Base-by-base conservation (phyloP, 1,140 invertebrate species). In the Drosophila fuyamai region DNA sequence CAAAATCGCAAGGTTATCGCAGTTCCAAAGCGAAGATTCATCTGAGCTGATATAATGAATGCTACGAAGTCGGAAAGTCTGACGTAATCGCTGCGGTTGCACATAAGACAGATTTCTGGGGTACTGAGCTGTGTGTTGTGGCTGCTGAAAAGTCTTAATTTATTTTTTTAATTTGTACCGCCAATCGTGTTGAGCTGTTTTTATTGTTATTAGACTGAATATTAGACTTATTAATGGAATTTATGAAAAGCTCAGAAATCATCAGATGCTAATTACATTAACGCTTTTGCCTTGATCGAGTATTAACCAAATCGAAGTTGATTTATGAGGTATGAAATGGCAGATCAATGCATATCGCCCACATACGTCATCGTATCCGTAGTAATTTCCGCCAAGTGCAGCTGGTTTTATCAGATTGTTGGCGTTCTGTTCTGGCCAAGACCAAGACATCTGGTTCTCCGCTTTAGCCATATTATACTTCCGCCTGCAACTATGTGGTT, bases 341-440 rank as follows among this genome's bases (percentile, higher is more conserved):
- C 9, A 14, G 10, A 32, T 36, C 40, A n/a, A 55, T 66, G 35
- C 44, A 71, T 10, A 29, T 61, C 73, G 72, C 73, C 73, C 47
- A 76, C 73, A 71, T 51, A 38, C 27, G 27, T 40, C 40, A 46
- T 44, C 47, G 32, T n/a, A 50, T 66, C 57, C 43, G 50, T 32
- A 35, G 18, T 55, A 32, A 57, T 62, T 54, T 53, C 50, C 56
- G 70, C 27, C 73, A 75, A 76, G 38, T 74, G 60, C 72, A 76
- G 46, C 73, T 47, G 51, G 53, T 54, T 75, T 54, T n/a, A 29
- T 23, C 55, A 16, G 35, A 16, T 38, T 38, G 71, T 62, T 75
- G 71, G 74, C 63, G 75, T 77, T 77, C 74, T 76, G 75, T 77
- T 77, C 74, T 76, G 75, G 73, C 51, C 62, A 53, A 60, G 63